Evolutionary conservation across 2,797 vertebrate species (phyloP), one percentile per base, ranked within the genome.

Genomic region (Rhinella marina): DNA sequence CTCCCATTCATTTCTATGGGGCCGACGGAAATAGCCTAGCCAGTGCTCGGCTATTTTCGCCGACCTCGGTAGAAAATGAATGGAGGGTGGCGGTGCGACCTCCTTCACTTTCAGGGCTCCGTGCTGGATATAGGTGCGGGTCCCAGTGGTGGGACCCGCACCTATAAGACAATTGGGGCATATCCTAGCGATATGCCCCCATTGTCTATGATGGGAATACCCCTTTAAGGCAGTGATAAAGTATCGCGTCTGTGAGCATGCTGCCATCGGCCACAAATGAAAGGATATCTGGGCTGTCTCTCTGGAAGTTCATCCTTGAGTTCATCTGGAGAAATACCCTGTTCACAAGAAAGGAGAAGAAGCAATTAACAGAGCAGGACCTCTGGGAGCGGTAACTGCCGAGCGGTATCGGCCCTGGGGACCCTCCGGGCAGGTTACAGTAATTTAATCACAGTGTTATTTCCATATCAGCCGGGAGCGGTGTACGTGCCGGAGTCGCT

Each of bases 281-380:
- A 94, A 98, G 97, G 98, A 99, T 99, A 99, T 98, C 97, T 96
- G 93, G 97, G 98, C 87, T 99, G 97, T 83, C 96, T 95, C 90
- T 98, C 97, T 0, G 98, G 98, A 90, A 99, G 95, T 91, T 98
- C 97, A 25, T 97, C 95, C 93, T 95, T 97, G 87, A 99, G 91
- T 68, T 97, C 95, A 70, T 99, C 98, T 0, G 97, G 92, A 89
- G 98, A 97, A 92, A 99, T 96, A 84, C 97, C 95, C 98, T 99
- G 90, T 88, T 84, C 2, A 73, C 13, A 85, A 27, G 29, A 50
- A 19, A 82, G 32, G 76, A 64, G 59, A 19, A 85, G n/a, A 21
- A 81, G 25, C 48, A 81, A 64, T 81, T 73, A 85, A 14, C 19
- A 75, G 25, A 77, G 73, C 29, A 25, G 81, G 19, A 10, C 61